Evolutionary conservation across 2,888 invertebrate species (phyloP).

Genomic region (Petrolisthes cinctipes): DNA sequence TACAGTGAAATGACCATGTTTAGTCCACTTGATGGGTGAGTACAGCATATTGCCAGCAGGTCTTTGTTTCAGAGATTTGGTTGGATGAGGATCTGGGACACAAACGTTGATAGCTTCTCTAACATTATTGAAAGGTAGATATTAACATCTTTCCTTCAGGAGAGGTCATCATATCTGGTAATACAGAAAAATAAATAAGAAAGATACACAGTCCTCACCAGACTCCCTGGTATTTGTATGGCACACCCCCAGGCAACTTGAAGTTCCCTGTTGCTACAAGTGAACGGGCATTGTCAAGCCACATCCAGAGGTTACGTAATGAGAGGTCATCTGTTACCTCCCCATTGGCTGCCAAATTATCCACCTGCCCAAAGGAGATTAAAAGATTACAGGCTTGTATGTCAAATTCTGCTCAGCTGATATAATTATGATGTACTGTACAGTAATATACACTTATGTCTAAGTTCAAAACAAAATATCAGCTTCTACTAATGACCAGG

Average conservation of each 20-base stretch:
- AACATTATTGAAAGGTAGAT: too few species aligned
- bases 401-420: not conserved
- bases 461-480: not conserved
- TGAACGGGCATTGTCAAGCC: slow-evolving; percentile 80
- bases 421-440: not conserved
- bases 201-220: slow-evolving; percentile 67
- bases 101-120: too few species aligned
- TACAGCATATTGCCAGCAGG: too few species aligned
- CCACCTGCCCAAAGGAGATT: slow-evolving; percentile 19
- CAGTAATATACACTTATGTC: not conserved
- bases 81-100: too few species aligned
- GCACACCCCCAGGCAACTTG: slow-evolving; percentile 73
- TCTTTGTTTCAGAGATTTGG: too few species aligned
- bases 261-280: slow-evolving; percentile 74
- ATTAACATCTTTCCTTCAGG: too few species aligned
- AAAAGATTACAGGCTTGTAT: not conserved
- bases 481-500: not conserved
- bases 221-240: slow-evolving; percentile 75
- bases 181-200: too few species aligned
- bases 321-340: slow-evolving; percentile 79
- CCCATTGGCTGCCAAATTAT: slow-evolving; percentile 82
- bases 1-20: too few species aligned
- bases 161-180: too few species aligned
- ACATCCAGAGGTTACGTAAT: slow-evolving; percentile 86
- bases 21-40: too few species aligned